phyloP scores from a whole-genome alignment of 2,888 invertebrate genomes.

The Rugalucina vietnamica region DNA sequence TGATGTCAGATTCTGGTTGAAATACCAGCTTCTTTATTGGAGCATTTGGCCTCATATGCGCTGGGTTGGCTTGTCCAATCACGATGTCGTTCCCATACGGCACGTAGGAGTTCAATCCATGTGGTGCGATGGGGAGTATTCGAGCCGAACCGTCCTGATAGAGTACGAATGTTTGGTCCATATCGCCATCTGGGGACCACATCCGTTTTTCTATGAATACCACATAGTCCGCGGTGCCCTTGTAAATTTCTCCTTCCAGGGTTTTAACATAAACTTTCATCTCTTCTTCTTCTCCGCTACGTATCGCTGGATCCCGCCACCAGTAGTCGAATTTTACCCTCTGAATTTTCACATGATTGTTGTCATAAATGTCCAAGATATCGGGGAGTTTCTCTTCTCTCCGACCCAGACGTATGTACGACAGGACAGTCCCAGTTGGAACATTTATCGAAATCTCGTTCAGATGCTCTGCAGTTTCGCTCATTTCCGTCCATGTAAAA shows the following conservation, averaged over 20 bases:
- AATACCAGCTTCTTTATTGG: conserved; percentile 54
- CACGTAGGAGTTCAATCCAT: conserved; percentile 52
- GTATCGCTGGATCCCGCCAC: conserved; percentile 49
- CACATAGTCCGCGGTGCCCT: conserved; percentile 44
- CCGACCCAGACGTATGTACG: conserved; percentile 32
- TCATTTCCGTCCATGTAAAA: conserved; percentile 45
- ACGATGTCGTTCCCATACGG: conserved; percentile 64
- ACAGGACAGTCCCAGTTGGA: conserved; percentile 17
- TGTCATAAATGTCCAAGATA: conserved; percentile 31
- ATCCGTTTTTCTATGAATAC: conserved; percentile 42
- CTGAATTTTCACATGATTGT: conserved; percentile 37
- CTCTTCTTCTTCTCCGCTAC: conserved; percentile 37
- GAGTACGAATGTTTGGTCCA: conserved; percentile 55
- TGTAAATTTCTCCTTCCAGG: conserved; percentile 41
- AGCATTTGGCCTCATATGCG: conserved; percentile 42
- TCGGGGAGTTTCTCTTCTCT: conserved; percentile 14
- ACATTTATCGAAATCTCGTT: conserved; percentile 39
- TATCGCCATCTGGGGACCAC: conserved; percentile 49
- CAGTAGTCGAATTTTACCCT: conserved; percentile 44
- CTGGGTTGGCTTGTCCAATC: conserved; percentile 56
- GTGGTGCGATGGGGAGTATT: conserved; percentile 51
- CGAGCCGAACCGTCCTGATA: conserved; percentile 59
- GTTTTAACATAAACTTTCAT: conserved; percentile 41
- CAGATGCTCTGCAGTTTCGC: not conserved
- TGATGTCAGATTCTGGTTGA: conserved; percentile 37